These are phyloP conservation scores for Popillia japonica DNA, from an alignment of 1,140 invertebrate species.

Conservation along the genomic window DNA sequence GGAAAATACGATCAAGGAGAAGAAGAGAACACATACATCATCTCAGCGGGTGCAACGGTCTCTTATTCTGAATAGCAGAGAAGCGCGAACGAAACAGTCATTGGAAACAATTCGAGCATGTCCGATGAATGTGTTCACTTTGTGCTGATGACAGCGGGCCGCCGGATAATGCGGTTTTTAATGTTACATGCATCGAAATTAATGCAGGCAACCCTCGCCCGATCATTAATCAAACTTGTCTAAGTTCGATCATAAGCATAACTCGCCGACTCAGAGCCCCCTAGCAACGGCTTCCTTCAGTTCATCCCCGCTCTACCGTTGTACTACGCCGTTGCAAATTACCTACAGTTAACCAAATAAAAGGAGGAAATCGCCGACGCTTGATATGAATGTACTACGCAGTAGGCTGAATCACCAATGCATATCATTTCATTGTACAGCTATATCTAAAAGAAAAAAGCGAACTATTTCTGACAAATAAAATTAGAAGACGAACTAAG, in stretches of 20 bases:
- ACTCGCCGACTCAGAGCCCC: neutral
- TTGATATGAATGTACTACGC: neutral
- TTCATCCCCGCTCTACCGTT: neutral
- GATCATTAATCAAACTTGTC: constrained; percentile 44
- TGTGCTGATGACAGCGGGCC: constrained; percentile 39
- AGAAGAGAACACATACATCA: constrained; percentile 40
- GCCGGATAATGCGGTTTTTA: constrained; percentile 42
- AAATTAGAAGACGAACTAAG: too few species aligned
- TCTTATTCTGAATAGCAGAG: neutral
- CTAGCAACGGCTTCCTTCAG: neutral
- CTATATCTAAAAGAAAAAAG: too few species aligned
- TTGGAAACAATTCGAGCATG: constrained; percentile 40
- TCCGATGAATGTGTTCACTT: constrained; percentile 42
- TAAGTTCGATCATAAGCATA: constrained; percentile 38
- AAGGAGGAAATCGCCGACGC: neutral
- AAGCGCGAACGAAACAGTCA: constrained; percentile 39
- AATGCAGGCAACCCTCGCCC: constrained; percentile 36
- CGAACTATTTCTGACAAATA: too few species aligned
- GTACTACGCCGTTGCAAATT: neutral
- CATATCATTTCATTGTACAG: too few species aligned
- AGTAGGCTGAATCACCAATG: neutral
- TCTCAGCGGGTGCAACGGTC: neutral
- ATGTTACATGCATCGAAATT: constrained; percentile 44
- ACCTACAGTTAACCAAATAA: neutral
- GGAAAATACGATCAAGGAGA: neutral